A percentile compares a stretch with the other conserved stretches of the same genome.
These are phyloP conservation scores for Ibycter americanus DNA, from an alignment of 2,797 vertebrate species.

Conservation along the genomic window DNA sequence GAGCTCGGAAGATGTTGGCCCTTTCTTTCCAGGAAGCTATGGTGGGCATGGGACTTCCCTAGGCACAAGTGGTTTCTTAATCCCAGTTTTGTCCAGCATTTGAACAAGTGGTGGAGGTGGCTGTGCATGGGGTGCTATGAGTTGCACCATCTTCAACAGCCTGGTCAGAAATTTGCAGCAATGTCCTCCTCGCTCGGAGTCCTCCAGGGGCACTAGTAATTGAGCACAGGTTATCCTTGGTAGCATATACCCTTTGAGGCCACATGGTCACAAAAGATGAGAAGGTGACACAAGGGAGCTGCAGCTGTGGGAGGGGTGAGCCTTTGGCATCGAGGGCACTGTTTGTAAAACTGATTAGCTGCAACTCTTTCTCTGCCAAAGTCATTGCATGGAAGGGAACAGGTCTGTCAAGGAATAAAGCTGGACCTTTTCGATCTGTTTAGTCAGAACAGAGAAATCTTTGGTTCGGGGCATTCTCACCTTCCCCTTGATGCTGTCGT, in stretches of 20 bases:
- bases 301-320: not conserved
- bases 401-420: not conserved
- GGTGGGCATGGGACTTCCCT: not conserved
- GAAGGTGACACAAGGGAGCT: not conserved
- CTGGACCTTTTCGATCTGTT: not conserved
- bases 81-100: not conserved
- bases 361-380: not conserved
- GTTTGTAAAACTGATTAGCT: not conserved
- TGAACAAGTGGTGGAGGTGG: fast-evolving
- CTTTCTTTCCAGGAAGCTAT: not conserved
- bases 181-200: fast-evolving
- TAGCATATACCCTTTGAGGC: not conserved
- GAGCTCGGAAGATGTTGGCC: not conserved
- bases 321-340: not conserved
- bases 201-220: too few relatives aligned
- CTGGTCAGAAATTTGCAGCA: not conserved
- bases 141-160: not conserved
- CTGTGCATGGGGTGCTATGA: not conserved
- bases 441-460: not conserved
- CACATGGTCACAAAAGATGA: too few relatives aligned
- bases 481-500: not conserved
- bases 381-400: fast-evolving
- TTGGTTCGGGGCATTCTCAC: not conserved
- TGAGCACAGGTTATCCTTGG: not conserved
- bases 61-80: fast-evolving